A percentile compares a stretch with the other conserved stretches of the same genome.
phyloP scores from a whole-genome alignment of 2,888 invertebrate species.

The Seira ritae region DNA sequence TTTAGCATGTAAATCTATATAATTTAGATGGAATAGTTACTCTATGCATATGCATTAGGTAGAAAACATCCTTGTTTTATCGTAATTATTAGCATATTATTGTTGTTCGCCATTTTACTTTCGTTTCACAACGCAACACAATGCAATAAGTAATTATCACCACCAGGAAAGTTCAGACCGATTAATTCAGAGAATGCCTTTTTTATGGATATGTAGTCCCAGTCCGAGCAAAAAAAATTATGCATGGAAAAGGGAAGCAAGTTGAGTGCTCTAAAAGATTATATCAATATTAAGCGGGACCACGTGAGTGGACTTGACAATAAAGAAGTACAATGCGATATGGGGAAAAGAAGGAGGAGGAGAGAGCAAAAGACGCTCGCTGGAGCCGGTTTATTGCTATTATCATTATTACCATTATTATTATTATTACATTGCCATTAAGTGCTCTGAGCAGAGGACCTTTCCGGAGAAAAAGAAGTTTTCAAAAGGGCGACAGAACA shows the following conservation, averaged over 20 bases:
- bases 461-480: neutral
- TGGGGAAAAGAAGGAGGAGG: neutral
- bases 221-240: neutral
- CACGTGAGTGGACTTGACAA: slow-evolving; percentile 53
- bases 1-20: slow-evolving; percentile 42
- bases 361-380: neutral
- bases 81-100: neutral
- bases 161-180: no score
- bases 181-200: no score
- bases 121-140: no score
- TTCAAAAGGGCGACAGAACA: neutral
- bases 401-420: slow-evolving; percentile 31
- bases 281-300: slow-evolving; percentile 32
- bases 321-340: neutral
- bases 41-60: slow-evolving; percentile 41
- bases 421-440: neutral
- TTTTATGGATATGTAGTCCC: no score
- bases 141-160: no score
- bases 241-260: slow-evolving; percentile 4
- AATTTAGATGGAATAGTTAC: slow-evolving; percentile 17
- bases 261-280: neutral
- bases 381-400: slow-evolving; percentile 18
- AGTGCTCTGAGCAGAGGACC: neutral
- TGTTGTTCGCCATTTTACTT: neutral
- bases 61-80: neutral